Percentiles rank a stretch among this genome's conserved stretches.
phyloP scores from a whole-genome alignment of 1,140 invertebrate species.

The Drosophila hydei region DNA sequence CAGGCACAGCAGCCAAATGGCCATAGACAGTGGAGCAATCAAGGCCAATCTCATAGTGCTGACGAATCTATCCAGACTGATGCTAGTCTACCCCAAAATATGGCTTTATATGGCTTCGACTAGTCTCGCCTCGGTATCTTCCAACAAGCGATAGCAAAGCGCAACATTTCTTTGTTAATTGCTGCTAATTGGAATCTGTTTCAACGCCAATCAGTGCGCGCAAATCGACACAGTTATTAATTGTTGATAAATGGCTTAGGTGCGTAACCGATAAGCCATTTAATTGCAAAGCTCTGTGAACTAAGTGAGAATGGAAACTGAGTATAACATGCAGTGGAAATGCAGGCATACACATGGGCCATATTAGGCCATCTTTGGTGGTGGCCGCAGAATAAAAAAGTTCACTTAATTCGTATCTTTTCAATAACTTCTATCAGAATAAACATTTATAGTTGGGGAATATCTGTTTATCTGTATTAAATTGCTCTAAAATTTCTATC shows the following conservation, averaged over 20 bases:
- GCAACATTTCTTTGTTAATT: conserved; percentile 6
- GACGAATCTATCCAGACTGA: conserved; percentile 15
- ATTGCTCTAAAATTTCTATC: no score
- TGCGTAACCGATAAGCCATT: conserved; percentile 1
- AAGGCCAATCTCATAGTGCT: conserved; percentile 9
- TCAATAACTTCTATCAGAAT: no score
- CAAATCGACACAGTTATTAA: not conserved
- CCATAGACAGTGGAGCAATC: conserved; percentile 6
- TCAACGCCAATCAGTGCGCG: not conserved
- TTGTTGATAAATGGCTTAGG: not conserved
- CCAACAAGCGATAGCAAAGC: not conserved
- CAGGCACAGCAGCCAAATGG: conserved; percentile 21
- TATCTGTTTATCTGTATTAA: no score
- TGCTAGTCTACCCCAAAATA: not conserved
- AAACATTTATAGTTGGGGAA: no score
- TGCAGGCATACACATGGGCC: no score
- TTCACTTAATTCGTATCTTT: no score
- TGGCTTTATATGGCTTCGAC: conserved; percentile 3
- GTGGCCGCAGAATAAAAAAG: no score
- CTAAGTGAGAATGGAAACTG: not conserved
- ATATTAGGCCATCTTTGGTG: no score
- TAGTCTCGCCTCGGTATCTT: not conserved
- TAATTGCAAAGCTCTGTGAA: not conserved
- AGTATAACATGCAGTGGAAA: no score
- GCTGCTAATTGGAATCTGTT: not conserved